Conservation (phyloP, 2,113 vertebrate species). For the Ailuropoda melanoleuca region DNA sequence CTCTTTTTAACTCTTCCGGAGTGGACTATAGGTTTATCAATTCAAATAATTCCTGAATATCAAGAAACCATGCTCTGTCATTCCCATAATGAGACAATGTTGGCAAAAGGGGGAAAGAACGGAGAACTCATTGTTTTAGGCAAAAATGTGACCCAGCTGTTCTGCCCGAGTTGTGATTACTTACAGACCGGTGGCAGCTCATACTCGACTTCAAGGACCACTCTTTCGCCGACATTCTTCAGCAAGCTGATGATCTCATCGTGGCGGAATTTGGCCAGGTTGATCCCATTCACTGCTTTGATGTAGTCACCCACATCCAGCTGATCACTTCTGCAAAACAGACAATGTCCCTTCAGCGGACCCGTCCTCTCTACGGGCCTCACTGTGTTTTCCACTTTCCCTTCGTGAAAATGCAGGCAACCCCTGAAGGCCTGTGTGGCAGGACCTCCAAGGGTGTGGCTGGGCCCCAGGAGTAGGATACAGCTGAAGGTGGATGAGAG, state of each 20-base stretch:
- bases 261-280: conserved; percentile 96
- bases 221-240: conserved; percentile 97
- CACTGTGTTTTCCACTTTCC: rapidly evolving
- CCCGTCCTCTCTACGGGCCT: neutral
- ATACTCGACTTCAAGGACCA: conserved; percentile 97
- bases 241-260: conserved; percentile 99
- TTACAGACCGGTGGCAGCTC: conserved; percentile 96
- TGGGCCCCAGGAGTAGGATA: rapidly evolving
- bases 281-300: conserved; percentile 98
- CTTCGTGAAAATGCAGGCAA: neutral
- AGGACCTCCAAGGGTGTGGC: neutral
- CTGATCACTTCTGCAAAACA: conserved; percentile 93
- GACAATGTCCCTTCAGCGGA: neutral
- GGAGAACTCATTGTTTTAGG: neutral
- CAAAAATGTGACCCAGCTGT: rapidly evolving
- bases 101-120: neutral
- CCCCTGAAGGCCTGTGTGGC: neutral
- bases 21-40: neutral
- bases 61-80: neutral
- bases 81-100: neutral
- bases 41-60: conserved; percentile 14
- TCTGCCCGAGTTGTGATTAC: conserved; percentile 70
- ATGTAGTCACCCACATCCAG: conserved; percentile 98
- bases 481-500: rapidly evolving
- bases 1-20: neutral